Base-by-base conservation (phyloP, 2,113 vertebrate genomes). In the Chloroceryle aenea region DNA sequence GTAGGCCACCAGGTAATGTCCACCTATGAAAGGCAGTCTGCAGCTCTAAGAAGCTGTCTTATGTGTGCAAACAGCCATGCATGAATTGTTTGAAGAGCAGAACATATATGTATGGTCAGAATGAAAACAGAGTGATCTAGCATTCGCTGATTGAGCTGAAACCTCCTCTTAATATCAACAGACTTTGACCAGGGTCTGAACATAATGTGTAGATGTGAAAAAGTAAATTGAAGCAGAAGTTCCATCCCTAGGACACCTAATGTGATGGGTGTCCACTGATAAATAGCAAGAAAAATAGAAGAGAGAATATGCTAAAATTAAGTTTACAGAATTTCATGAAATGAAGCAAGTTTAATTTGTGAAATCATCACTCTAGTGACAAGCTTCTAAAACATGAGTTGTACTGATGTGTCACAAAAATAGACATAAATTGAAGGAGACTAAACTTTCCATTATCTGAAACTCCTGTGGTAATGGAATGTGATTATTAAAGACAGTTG, bases 371-470 rank as follows among this genome's bases (percentile, higher is more conserved):
- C 78, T 93, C 83, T n/a, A 40, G 61, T 91, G 92, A 95, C 87
- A 96, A 96, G 84, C 78, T 90, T 78, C 90, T 97, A 93, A 96
- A 98, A 95, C 59, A 95, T 75, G 84, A 77, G 79, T 93, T 95
- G 91, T 95, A 89, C 63, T 91, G 96, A 96, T 53, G 34, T 91
- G 85, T 97, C 97, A 96, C 82, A 93, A 95, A 97, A 94, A 85
- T 45, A 97, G 89, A 97, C 67, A 96, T 68, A 93, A 95, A 97
- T 93, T 96, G 94, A 97, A 97, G 97, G 78, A 96, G 95, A 97
- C 92, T 96, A 95, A 93, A 95, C 80, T 97, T 97, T 85, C 92
- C 66, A 96, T 98, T 98, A 98, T 88, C 78, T 88, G 62, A 74
- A 94, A 94, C 62, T 96, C 94, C 87, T 73, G 38, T 74, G 83